A percentile compares a stretch with the other conserved stretches of the same genome.
Conservation (phyloP, 2,797 vertebrate genomes). For the Steatocranus sp. region DNA sequence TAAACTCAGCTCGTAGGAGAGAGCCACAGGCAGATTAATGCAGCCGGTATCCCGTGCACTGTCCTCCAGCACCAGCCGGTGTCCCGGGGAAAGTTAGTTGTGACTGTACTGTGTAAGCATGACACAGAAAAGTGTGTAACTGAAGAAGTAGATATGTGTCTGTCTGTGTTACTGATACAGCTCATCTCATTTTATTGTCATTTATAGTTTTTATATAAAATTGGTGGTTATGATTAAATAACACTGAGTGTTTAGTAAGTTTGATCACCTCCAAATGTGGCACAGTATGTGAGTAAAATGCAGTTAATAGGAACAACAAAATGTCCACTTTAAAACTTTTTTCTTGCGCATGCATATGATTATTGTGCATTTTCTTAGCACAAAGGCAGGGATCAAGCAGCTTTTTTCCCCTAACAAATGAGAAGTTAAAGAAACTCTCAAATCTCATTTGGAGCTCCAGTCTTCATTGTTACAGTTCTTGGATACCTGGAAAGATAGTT, state of each 20-base stretch:
- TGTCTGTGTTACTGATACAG: neutral
- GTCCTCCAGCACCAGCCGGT: neutral
- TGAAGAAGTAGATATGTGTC: neutral
- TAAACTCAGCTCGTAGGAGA: constrained; percentile 27
- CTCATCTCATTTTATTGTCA: neutral
- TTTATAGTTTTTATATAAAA: neutral
- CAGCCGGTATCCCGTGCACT: neutral
- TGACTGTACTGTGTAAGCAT: neutral
- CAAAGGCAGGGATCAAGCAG: neutral
- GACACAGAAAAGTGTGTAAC: neutral
- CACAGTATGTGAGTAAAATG: neutral
- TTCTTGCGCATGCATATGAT: neutral
- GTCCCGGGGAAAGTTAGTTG: constrained; percentile 15
- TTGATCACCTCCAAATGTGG: neutral
- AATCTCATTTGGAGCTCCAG: neutral
- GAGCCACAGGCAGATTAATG: constrained; percentile 48
- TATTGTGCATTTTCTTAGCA: neutral
- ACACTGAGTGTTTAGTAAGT: neutral
- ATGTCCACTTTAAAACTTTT: neutral
- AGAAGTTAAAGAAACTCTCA: neutral
- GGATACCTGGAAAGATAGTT: constrained; percentile 17
- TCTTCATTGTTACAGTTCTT: neutral
- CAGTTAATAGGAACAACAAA: neutral
- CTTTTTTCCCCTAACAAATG: neutral
- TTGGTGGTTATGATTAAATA: neutral